A percentile compares a stretch with the other conserved stretches of the same genome.
Evolutionary conservation across 2,113 vertebrate genomes (phyloP).

Genomic region (Azemiops feae): DNA sequence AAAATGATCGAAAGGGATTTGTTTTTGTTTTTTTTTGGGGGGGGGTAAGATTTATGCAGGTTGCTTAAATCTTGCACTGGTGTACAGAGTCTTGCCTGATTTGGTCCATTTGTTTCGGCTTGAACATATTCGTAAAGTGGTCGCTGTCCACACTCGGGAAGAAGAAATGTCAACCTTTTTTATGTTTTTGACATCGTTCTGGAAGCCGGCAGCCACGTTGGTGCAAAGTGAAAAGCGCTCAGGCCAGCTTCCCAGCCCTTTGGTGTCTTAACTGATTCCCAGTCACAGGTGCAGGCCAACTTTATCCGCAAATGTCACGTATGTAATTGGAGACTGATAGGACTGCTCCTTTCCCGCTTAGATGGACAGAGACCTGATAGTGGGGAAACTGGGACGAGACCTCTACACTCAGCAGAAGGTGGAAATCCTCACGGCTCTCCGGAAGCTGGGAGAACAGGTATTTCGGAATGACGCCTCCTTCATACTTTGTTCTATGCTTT

Average conservation of each 20-base stretch:
- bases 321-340: background rate
- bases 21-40: too few relatives aligned
- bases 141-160: background rate
- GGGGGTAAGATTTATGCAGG: background rate
- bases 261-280: background rate
- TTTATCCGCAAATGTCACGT: background rate
- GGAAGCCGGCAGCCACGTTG: background rate
- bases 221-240: background rate
- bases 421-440: constrained; percentile 92
- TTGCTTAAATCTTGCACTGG: background rate
- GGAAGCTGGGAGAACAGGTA: constrained; percentile 97
- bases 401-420: constrained; percentile 90
- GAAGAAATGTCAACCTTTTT: background rate
- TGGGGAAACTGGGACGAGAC: constrained; percentile 85
- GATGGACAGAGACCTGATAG: constrained; percentile 97
- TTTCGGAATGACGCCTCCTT: background rate
- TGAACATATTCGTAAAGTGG: too few relatives aligned
- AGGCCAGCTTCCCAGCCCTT: background rate
- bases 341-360: constrained; percentile 43
- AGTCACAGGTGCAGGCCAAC: background rate
- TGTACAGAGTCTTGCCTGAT: background rate
- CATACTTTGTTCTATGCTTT: background rate
- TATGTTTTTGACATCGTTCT: background rate
- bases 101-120: background rate
- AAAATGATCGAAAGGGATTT: background rate